Evolutionary conservation across 2,797 vertebrate species (phyloP).

Genomic region (Sebastes nivosus): DNA sequence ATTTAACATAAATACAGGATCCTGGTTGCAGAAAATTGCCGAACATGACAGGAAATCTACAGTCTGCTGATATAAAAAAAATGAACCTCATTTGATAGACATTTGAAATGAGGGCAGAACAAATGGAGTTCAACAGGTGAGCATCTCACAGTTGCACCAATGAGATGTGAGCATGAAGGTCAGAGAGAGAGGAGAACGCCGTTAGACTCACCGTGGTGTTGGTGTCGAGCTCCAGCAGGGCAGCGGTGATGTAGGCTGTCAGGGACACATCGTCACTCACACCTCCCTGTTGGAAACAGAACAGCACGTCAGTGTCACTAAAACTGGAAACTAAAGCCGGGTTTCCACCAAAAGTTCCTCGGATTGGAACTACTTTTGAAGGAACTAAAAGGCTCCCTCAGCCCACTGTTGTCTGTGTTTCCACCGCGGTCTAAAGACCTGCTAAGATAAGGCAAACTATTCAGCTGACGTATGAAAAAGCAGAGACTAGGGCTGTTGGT

Average conservation of each 20-base stretch:
- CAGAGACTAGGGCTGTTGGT: too few relatives aligned
- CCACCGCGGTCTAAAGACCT: too few relatives aligned
- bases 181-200: neutral
- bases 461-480: too few relatives aligned
- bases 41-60: neutral
- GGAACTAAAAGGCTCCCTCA: too few relatives aligned
- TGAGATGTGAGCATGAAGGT: too few relatives aligned
- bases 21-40: neutral
- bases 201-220: constrained; percentile 65
- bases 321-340: neutral
- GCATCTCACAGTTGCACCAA: neutral
- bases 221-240: constrained; percentile 75
- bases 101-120: neutral
- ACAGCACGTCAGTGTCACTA: neutral
- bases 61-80: too few relatives aligned
- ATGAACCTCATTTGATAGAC: neutral
- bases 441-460: too few relatives aligned
- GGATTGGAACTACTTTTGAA: too few relatives aligned
- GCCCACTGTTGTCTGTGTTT: too few relatives aligned
- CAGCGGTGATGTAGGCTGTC: constrained; percentile 80
- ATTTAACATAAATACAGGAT: neutral
- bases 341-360: too few relatives aligned
- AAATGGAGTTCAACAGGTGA: neutral
- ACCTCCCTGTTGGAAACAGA: constrained; percentile 75
- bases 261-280: constrained; percentile 82